phyloP scores from a whole-genome alignment of 1,140 invertebrate species.

The Bacillus rossius region DNA sequence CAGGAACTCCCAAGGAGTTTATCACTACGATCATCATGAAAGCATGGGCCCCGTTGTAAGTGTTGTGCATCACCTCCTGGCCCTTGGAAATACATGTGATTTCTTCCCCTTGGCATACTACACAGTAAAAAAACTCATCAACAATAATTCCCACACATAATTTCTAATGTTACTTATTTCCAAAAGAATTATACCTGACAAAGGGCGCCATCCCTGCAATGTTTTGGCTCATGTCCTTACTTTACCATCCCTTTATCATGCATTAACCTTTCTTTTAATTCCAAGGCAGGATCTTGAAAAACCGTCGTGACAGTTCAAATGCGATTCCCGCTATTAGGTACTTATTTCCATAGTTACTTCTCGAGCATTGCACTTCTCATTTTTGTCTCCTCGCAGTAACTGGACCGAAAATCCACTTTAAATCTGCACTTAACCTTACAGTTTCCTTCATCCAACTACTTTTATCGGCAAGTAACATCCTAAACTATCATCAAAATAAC shows the following conservation, averaged over 20 bases:
- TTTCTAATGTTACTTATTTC: neutral
- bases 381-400: neutral
- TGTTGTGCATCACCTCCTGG: slow-evolving; percentile 11
- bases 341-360: neutral
- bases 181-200: slow-evolving; percentile 7
- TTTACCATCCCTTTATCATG: slow-evolving; percentile 14
- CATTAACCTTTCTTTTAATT: slow-evolving; percentile 9
- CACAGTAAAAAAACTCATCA: slow-evolving; percentile 4
- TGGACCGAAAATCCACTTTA: neutral
- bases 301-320: neutral
- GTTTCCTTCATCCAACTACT: neutral
- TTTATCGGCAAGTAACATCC: neutral
- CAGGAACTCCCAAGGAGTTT: slow-evolving; percentile 9
- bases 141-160: neutral
- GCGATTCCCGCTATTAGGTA: neutral
- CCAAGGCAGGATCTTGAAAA: neutral
- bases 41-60: slow-evolving; percentile 12
- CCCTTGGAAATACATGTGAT: slow-evolving; percentile 31
- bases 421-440: neutral
- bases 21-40: slow-evolving; percentile 11
- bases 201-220: slow-evolving; percentile 16
- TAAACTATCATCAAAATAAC: neutral
- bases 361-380: neutral
- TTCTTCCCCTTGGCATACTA: slow-evolving; percentile 35
- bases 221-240: slow-evolving; percentile 15